Evolutionary conservation across 2,888 invertebrate genomes (phyloP), one percentile per base, ranked within the genome.

Genomic region (Eupithecia subumbrata): DNA sequence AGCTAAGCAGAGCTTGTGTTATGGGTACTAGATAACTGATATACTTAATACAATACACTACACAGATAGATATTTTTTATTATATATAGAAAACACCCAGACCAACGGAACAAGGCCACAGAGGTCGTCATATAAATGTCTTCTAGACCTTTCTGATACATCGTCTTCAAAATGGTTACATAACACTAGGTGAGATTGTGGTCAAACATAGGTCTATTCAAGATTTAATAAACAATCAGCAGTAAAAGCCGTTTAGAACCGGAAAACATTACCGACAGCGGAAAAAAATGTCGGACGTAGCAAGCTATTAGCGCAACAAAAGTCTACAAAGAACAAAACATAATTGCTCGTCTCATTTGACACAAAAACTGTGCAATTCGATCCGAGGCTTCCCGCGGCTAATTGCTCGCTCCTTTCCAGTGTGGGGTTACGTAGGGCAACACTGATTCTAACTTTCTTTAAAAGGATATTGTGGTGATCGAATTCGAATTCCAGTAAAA

Each of bases 401-500:
- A 93, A 93, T 94, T 93, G 91, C 85, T 85, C 87, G 79, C 84
- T 87, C 87, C 86, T 84, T 88, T 85, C 82, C 86, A 80, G 87
- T 87, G 83, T 91, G 87, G 86, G 87, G 91, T 93, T 93, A 89
- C 91, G 83, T 86, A 88, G 87, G 86, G 87, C 85, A 87, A 86
- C 83, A 83, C 40, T 16, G 40, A 37, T 73, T 75, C 68, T 63
- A 37, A 45, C 60, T 67, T 72, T 74, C 16, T 70, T 16, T 68
- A 37, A 22, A 67, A 52, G 67, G 43, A 40, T 30, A 64, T 64
- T 64, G 52, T 64, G 34, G 34, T 22, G 34, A 52, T 72, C 40
- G n/a, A 56, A 52, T 14, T 72, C 37, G 12, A 52, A 66, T n/a
- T 40, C 34, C 22, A 22, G 22, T 56, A 56, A 52, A 22, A 22